These are phyloP conservation scores for Caenorhabditis afra DNA, from an alignment of 2,888 invertebrate genomes.

Conservation along the genomic window DNA sequence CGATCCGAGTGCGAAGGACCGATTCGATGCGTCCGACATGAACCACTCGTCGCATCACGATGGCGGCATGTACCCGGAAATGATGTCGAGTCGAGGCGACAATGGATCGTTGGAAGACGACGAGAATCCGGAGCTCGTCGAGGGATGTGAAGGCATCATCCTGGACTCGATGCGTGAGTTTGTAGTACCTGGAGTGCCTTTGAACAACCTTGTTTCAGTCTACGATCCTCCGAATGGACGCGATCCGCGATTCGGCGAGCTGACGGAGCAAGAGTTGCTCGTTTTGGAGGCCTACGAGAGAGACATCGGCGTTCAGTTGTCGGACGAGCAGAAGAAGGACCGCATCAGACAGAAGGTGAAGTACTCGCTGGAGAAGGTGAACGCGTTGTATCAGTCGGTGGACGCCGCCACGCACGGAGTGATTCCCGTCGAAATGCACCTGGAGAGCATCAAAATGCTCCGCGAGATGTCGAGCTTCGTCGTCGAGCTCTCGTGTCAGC, in stretches of 20 bases:
- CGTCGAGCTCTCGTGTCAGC: conserved; percentile 32
- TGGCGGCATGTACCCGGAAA: no score
- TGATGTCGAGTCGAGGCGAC: no score
- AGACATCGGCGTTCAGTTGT: conserved; percentile 16
- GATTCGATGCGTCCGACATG: no score
- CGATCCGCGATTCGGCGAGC: conserved; percentile 42
- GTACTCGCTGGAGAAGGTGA: conserved; percentile 12
- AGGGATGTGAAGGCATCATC: no score
- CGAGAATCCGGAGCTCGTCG: no score
- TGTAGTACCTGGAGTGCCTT: no score
- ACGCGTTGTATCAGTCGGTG: conserved; percentile 3
- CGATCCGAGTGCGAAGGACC: not conserved
- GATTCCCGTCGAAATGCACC: conserved; percentile 11
- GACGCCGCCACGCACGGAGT: conserved; percentile 41
- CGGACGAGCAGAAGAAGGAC: conserved; percentile 25
- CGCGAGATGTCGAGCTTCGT: conserved; percentile 42
- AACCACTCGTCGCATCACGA: no score
- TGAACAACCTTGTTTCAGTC: no score
- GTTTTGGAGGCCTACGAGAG: conserved; percentile 43
- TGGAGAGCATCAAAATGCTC: conserved; percentile 21
- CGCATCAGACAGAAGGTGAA: conserved; percentile 21
- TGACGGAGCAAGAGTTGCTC: conserved; percentile 31
- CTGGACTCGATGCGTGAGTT: no score
- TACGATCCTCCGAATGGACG: conserved; percentile 37
- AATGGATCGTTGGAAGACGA: no score